These are phyloP conservation scores for Venustaconcha ellipsiformis DNA, from an alignment of 1,140 invertebrate species.

Conservation along the genomic window DNA sequence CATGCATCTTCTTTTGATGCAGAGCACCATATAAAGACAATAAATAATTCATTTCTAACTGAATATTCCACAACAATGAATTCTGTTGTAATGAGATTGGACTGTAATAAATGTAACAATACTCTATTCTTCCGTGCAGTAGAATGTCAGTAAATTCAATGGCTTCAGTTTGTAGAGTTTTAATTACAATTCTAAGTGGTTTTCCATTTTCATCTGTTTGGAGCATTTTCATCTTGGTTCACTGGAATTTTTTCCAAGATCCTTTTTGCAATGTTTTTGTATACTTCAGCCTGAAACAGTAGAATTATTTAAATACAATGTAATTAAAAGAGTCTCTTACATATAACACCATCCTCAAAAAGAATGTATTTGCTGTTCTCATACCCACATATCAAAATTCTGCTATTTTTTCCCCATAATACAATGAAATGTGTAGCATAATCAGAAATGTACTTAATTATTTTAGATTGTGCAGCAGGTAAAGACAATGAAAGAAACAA, in stretches of 20 bases:
- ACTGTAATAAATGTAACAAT: too few relatives aligned
- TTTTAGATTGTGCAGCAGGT: background rate
- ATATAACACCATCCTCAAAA: constrained; percentile 2
- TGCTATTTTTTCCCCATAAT: background rate
- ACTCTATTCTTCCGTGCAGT: too few relatives aligned
- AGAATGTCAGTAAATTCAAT: too few relatives aligned
- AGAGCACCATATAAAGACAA: too few relatives aligned
- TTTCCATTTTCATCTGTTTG: too few relatives aligned
- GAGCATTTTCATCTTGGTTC: too few relatives aligned
- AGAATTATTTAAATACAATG: constrained; percentile 11
- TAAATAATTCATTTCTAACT: too few relatives aligned
- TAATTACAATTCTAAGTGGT: too few relatives aligned
- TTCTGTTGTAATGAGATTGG: too few relatives aligned
- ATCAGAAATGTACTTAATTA: background rate
- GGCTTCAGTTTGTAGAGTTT: too few relatives aligned
- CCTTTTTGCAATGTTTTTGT: constrained; percentile 47
- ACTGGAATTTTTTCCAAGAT: constrained; percentile 22
- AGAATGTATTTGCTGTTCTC: background rate
- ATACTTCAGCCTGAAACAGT: constrained; percentile 50
- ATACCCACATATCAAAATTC: background rate
- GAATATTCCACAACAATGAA: too few relatives aligned
- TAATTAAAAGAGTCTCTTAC: constrained; percentile 4
- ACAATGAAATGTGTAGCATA: background rate
- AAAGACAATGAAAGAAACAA: background rate
- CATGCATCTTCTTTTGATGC: too few relatives aligned